Evolutionary conservation across 2,797 vertebrate genomes (phyloP), one percentile per base, ranked within the genome.

Genomic region (Rhinichthys osculus): DNA sequence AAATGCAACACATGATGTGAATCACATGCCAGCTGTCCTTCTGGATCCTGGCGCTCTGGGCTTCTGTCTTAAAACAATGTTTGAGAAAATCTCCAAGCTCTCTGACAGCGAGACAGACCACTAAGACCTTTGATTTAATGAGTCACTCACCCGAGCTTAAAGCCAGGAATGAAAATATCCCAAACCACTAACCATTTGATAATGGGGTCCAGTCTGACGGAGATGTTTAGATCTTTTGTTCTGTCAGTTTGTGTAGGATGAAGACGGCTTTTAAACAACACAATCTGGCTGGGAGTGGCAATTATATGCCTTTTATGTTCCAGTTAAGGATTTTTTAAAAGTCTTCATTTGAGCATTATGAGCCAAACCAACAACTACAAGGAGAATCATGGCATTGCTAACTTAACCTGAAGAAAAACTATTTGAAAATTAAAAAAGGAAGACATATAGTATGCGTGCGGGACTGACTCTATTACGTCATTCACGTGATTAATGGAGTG

Each of bases 71-170:
- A 67, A 81, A 81, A 85, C 73, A 67, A 80, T 69, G 78, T 81
- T 78, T 76, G 76, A 86, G 86, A 85, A 86, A 66, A 67, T 64
- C 79, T 85, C 69, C 70, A 69, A 73, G 70, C 83, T 76, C 19
- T 33, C 81, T 81, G 88, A 85, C 86, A 85, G 64, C 52, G 27
- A 30, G 27, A 57, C 54, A 87, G 74, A 82, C 81, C 82, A 81
- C 83, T 78, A 19, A 77, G 84, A 88, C 89, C 87, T 89, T 91
- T 91, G 77, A 85, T 87, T 89, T 80, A 72, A 87, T 90, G 89
- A 91, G 87, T 91, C 90, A 90, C 84, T 83, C 82, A 84, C 84
- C 81, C 88, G 81, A 87, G 87, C 83, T 88, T 78, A 81, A 78
- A 84, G 82, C 81, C 74, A 88, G 88, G 79, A 88, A 84, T 78